Evolutionary conservation across 2,888 invertebrate species (phyloP), one percentile per base, ranked within the genome.

Genomic region (Apamea anceps): DNA sequence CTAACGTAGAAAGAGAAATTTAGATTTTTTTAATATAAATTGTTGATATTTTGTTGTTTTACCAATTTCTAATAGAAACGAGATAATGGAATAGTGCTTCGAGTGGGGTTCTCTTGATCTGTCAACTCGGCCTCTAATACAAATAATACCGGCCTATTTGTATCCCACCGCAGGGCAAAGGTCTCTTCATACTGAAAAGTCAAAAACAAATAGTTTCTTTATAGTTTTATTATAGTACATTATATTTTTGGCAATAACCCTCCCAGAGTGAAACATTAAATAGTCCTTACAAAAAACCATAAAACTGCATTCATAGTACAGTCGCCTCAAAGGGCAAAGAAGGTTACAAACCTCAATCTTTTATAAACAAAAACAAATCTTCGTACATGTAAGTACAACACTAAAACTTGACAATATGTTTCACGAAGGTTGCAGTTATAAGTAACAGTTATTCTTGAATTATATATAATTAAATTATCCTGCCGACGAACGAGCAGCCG

Each of bases 391-490:
- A 28, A 78, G 60, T 54, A 79, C 5, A 66, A 71, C 63, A 87
- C 79, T 21, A 79, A 21, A 42, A 72, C 48, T 74, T 12, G 48
- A 62, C 60, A n/a, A 65, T 18, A 45, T 51, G 15, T 84, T 51
- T 7, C 8, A 6, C 12, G 74, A 77, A 85, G 80, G 80, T 72
- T 80, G 87, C 80, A 67, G 66, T 32, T 21, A 28, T 67, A 57
- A 57, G 45, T 45, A 45, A 12, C 45, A 45, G 48, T 48, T 28
- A 51, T 68, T 84, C 48, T 73, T 86, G 79, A 86, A 72, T 63
- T 72, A 65, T 70, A 78, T 66, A 70, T 85, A 85, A 85, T 87
- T 87, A 45, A 77, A 70, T 85, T 87, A 85, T 32, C 57, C n/a
- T 32, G 75, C n/a, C n/a, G n/a, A n/a, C 37, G 68, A 79, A 13